Conservation (phyloP, 2,888 invertebrate species). For the Drosophila rellima region DNA sequence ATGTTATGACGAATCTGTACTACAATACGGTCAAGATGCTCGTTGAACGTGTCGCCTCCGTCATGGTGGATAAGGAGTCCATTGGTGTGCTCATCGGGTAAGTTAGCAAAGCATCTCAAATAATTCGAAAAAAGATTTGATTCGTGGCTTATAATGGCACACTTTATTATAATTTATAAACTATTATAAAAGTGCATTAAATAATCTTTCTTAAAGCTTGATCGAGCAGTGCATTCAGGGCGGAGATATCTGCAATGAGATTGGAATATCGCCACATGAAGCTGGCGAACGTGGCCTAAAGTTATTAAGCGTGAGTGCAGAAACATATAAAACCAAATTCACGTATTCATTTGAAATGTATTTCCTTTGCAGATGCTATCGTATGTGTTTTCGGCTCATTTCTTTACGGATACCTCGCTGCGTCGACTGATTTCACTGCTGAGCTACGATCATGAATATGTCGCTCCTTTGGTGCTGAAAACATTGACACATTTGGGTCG, state of each 20-base stretch:
- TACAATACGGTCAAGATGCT: constrained; percentile 98
- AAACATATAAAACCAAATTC: neutral
- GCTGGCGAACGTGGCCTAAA: constrained; percentile 96
- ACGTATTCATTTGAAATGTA: neutral
- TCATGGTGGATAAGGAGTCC: constrained; percentile 97
- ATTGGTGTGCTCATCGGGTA: constrained; percentile 90
- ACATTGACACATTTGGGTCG: constrained; percentile 95
- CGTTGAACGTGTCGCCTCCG: constrained; percentile 96
- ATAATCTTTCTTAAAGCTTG: constrained; percentile 64
- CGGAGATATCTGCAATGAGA: constrained; percentile 89
- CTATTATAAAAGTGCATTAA: neutral
- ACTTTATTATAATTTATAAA: too few species aligned
- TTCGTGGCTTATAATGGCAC: too few species aligned
- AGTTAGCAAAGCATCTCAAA: constrained; percentile 43
- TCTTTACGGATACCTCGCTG: constrained; percentile 94
- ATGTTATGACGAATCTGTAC: constrained; percentile 97
- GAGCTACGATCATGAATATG: constrained; percentile 90
- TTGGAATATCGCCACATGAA: constrained; percentile 92
- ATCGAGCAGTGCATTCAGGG: constrained; percentile 91
- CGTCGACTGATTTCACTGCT: constrained; percentile 91
- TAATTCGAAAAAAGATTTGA: too few species aligned
- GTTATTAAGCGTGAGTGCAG: constrained; percentile 89
- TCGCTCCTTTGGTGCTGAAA: constrained; percentile 93
- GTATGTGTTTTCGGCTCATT: constrained; percentile 96
- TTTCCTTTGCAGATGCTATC: constrained; percentile 87